Evolutionary conservation across 1,140 invertebrate species (phyloP).

Genomic region (Papilio xuthus): DNA sequence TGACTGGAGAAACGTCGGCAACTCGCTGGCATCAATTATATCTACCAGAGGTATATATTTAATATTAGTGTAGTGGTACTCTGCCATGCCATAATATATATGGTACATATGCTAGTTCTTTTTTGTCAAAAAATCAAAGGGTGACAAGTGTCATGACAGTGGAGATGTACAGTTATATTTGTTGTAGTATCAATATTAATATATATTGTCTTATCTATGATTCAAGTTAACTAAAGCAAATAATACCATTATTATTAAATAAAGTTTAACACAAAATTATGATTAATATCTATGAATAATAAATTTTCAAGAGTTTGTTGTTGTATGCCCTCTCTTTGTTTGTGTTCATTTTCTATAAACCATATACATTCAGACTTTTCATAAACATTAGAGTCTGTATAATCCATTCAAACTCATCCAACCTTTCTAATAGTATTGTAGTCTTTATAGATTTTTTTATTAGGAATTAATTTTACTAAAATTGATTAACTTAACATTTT

Average conservation of each 20-base stretch:
- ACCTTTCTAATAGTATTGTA: not conserved
- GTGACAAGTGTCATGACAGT: not conserved
- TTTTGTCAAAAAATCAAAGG: too few species aligned
- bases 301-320: not conserved
- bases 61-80: too few species aligned
- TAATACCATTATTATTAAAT: not conserved
- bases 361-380: not conserved
- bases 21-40: constrained; percentile 55
- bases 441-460: not conserved
- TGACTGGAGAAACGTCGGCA: constrained; percentile 59
- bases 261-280: not conserved
- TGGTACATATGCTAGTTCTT: too few species aligned
- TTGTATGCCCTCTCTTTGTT: not conserved
- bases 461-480: not conserved
- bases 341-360: not conserved
- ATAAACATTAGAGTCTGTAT: not conserved
- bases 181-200: constrained; percentile 9
- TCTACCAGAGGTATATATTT: constrained; percentile 55
- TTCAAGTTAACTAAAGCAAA: not conserved
- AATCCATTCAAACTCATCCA: not conserved
- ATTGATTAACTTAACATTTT: not conserved
- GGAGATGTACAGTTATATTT: not conserved
- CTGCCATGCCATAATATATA: too few species aligned
- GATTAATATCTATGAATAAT: constrained; percentile 19
- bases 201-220: not conserved